A percentile compares a stretch with the other conserved stretches of the same genome.
These are phyloP conservation scores for Exephanes ischioxanthus DNA, from an alignment of 2,888 invertebrate species.

Conservation along the genomic window DNA sequence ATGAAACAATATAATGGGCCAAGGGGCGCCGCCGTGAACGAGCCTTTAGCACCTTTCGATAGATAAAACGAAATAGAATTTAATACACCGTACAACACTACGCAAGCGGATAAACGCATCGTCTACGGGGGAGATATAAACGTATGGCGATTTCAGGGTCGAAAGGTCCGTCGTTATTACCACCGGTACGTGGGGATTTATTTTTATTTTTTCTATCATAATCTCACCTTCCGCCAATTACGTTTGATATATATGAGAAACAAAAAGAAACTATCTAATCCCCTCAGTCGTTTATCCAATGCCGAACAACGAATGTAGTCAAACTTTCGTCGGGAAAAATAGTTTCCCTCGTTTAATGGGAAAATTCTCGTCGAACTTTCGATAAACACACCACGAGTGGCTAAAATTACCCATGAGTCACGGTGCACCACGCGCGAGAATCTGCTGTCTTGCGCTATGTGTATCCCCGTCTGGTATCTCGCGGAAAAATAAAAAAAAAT, in stretches of 20 bases:
- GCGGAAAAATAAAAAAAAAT: conserved; percentile 16
- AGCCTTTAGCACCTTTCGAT: conserved; percentile 69
- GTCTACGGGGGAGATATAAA: conserved; percentile 55
- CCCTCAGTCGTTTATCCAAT: conserved; percentile 34
- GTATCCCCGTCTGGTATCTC: conserved; percentile 42
- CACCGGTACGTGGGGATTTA: conserved; percentile 52
- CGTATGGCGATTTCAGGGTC: conserved; percentile 62
- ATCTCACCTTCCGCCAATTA: conserved; percentile 65
- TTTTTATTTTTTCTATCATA: conserved; percentile 50
- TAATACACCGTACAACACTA: conserved; percentile 51
- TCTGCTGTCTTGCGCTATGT: conserved; percentile 38
- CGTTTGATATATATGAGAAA: conserved; percentile 19
- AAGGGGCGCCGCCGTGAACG: conserved; percentile 52
- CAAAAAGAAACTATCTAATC: conserved; percentile 47
- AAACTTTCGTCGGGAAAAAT: conserved; percentile 27
- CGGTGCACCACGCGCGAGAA: conserved; percentile 51
- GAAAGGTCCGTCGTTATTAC: conserved; percentile 62
- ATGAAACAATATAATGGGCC: conserved; percentile 46
- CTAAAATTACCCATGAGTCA: conserved; percentile 63
- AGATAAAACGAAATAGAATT: conserved; percentile 69
- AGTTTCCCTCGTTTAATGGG: conserved; percentile 16
- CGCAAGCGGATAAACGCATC: conserved; percentile 53
- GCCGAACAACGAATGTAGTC: conserved; percentile 19
- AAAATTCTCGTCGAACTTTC: conserved; percentile 43
- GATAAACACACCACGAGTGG: conserved; percentile 7